Conservation (phyloP, 2,888 invertebrate genomes). For the Hirudinaria manillensis region DNA sequence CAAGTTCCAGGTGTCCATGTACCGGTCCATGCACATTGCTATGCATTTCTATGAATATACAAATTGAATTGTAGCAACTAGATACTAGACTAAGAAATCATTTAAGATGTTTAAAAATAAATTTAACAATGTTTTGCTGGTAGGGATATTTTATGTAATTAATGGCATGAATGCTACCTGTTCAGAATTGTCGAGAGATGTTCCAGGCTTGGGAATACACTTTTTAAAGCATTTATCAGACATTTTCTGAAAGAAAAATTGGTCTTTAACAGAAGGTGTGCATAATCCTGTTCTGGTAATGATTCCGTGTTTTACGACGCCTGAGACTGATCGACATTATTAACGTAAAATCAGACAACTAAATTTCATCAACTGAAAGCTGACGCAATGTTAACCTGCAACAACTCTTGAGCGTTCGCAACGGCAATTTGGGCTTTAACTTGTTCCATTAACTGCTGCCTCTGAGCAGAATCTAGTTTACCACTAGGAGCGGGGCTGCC, state of each 20-base stretch:
- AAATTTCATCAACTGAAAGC: background rate
- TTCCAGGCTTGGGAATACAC: conserved; percentile 83
- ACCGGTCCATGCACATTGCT: conserved; percentile 96
- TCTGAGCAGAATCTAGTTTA: conserved; percentile 38
- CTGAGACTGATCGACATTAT: no score
- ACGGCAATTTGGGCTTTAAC: conserved; percentile 90
- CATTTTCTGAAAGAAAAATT: conserved; percentile 68
- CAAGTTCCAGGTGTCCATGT: conserved; percentile 90
- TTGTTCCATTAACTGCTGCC: conserved; percentile 71
- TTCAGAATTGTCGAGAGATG: conserved; percentile 75
- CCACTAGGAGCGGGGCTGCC: conserved; percentile 23
- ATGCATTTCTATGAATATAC: conserved; percentile 75
- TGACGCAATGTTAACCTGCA: conserved; percentile 62
- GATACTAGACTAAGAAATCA: no score
- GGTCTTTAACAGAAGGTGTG: no score
- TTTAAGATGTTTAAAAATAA: background rate
- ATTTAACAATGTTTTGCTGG: no score
- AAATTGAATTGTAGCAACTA: background rate
- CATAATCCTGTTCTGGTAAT: no score
- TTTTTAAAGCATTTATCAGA: conserved; percentile 94
- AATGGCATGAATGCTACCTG: no score
- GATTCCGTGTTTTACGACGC: no score
- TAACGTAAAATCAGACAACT: background rate
- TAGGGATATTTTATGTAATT: no score
- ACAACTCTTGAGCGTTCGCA: conserved; percentile 83